phyloP scores from a whole-genome alignment of 2,888 invertebrate genomes.

The Caenorhabditis sp. region DNA sequence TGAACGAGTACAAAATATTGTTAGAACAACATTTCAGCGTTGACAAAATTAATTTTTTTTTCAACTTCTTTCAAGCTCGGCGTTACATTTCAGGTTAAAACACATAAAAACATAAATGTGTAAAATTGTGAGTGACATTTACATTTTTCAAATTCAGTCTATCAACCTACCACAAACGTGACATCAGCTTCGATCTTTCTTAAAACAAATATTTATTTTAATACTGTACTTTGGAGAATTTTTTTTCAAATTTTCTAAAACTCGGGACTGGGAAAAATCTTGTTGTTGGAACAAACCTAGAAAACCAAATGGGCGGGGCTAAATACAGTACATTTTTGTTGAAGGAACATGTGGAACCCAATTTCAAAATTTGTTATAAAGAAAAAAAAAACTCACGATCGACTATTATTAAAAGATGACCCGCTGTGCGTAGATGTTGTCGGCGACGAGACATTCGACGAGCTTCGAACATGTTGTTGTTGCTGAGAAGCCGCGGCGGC shows the following conservation, averaged over 20 bases:
- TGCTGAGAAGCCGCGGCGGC: too few species aligned
- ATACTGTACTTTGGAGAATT: not conserved
- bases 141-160: not conserved
- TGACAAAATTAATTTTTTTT: not conserved
- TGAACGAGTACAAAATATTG: too few species aligned
- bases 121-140: not conserved
- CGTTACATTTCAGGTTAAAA: not conserved
- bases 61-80: not conserved
- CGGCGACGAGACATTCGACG: conserved; percentile 23
- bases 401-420: not conserved
- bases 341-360: too few species aligned
- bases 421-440: conserved; percentile 1
- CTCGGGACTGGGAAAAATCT: too few species aligned
- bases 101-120: not conserved
- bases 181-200: not conserved
- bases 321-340: too few species aligned
- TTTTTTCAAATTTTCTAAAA: too few species aligned
- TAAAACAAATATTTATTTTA: not conserved
- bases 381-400: not conserved
- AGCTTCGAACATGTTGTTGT: conserved; percentile 18
- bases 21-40: not conserved
- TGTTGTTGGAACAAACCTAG: too few species aligned
- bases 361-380: not conserved
- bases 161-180: conserved; percentile 6
- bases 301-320: too few species aligned